Evolutionary conservation across 2,888 invertebrate genomes (phyloP).

Genomic region (Drosophila paramelanica): DNA sequence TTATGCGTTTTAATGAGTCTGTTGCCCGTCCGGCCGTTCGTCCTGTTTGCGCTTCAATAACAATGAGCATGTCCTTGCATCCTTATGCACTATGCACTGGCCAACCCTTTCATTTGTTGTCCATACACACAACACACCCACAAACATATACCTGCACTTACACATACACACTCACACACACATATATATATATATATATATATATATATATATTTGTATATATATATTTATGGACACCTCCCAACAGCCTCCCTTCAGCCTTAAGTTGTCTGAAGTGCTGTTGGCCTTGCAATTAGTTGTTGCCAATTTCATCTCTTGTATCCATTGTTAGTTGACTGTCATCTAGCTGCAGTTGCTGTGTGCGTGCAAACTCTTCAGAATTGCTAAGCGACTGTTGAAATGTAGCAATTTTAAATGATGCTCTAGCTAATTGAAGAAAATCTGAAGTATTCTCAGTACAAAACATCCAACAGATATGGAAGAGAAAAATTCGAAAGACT

Average conservation of each 20-base stretch:
- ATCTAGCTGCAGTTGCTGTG: conserved; percentile 24
- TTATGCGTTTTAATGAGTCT: conserved; percentile 74
- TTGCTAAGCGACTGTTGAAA: conserved; percentile 46
- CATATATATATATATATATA: neutral
- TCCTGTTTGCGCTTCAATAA: conserved; percentile 63
- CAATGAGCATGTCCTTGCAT: conserved; percentile 55
- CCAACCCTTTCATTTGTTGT: conserved; percentile 57
- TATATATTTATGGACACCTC: neutral
- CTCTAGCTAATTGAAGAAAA: conserved; percentile 60
- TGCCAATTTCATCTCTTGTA: conserved; percentile 42
- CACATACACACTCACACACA: conserved; percentile 11
- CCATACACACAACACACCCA: conserved; percentile 25
- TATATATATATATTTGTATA: neutral
- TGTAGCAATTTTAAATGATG: conserved; percentile 41
- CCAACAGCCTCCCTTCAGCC: conserved; percentile 26
- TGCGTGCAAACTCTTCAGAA: conserved; percentile 38
- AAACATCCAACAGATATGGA: too few species aligned
- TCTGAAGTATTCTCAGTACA: neutral
- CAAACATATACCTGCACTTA: conserved; percentile 24
- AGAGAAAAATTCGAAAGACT: too few species aligned
- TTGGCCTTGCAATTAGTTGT: conserved; percentile 80
- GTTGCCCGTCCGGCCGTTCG: neutral
- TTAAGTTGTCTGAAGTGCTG: conserved; percentile 67
- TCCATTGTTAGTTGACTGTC: conserved; percentile 31
- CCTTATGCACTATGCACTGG: conserved; percentile 36